Conservation (phyloP, 2,888 invertebrate genomes). For the Scrobipalpa atriplicella region DNA sequence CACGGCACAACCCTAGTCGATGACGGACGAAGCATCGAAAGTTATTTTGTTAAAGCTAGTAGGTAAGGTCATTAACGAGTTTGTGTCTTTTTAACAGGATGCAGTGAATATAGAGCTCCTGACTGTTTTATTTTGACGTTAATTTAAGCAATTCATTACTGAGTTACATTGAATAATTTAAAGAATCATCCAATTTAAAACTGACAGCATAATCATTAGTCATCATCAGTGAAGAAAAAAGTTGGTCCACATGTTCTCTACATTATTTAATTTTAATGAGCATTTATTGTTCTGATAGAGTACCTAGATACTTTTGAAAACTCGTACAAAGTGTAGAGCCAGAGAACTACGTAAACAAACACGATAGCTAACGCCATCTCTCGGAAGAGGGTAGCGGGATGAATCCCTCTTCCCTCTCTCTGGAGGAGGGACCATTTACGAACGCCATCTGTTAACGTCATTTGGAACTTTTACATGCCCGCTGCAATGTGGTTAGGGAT, state of each 20-base stretch:
- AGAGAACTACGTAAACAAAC: not conserved
- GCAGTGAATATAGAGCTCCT: too few species aligned
- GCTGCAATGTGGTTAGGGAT: constrained; percentile 42
- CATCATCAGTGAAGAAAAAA: too few species aligned
- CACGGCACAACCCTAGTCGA: constrained; percentile 1
- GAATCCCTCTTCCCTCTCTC: constrained; percentile 16
- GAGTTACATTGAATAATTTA: too few species aligned
- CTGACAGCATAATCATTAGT: too few species aligned
- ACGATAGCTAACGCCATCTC: constrained; percentile 21
- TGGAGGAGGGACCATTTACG: constrained; percentile 20
- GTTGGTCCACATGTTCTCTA: too few species aligned
- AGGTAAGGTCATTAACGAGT: not conserved
- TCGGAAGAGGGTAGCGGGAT: not conserved
- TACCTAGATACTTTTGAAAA: too few species aligned
- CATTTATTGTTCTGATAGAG: too few species aligned
- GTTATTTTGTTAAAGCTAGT: not conserved
- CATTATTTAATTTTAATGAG: too few species aligned
- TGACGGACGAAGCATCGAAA: not conserved
- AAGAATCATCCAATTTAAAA: too few species aligned
- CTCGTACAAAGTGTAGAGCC: not conserved
- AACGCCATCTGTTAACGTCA: constrained; percentile 60
- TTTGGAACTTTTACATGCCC: constrained; percentile 49
- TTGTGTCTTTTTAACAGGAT: not conserved
- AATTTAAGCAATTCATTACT: too few species aligned
- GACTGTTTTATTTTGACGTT: too few species aligned